These are phyloP conservation scores for Xenopus tropicalis DNA, from an alignment of 2,113 vertebrate genomes.

Conservation along the genomic window DNA sequence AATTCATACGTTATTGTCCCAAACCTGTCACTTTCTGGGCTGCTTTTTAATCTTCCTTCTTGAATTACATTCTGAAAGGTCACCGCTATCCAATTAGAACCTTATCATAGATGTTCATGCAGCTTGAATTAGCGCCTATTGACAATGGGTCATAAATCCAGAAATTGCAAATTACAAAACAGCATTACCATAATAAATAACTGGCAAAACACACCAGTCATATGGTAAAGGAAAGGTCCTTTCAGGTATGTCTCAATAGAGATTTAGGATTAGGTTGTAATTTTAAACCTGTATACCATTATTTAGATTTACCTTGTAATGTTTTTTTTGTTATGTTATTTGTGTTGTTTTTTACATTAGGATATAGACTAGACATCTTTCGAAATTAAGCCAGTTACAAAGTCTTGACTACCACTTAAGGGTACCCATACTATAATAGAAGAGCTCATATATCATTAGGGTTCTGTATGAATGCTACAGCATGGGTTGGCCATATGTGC, in stretches of 20 bases:
- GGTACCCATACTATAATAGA: too few relatives aligned
- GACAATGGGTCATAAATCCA: slow-evolving; percentile 74
- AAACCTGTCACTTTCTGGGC: slow-evolving; percentile 73
- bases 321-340: too few relatives aligned
- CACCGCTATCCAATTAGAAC: slow-evolving; percentile 79
- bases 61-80: slow-evolving; percentile 79
- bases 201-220: slow-evolving; percentile 37
- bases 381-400: too few relatives aligned
- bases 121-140: slow-evolving; percentile 64
- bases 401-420: too few relatives aligned
- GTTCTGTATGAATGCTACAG: too few relatives aligned
- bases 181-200: slow-evolving; percentile 69
- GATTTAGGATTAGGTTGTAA: not conserved
- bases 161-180: slow-evolving; percentile 61
- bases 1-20: slow-evolving; percentile 76
- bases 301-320: too few relatives aligned
- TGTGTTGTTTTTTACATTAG: too few relatives aligned
- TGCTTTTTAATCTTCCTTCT: slow-evolving; percentile 77
- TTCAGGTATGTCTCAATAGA: not conserved
- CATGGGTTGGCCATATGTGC: too few relatives aligned
- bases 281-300: too few relatives aligned
- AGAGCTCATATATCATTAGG: too few relatives aligned
- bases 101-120: slow-evolving; percentile 80
- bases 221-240: not conserved
- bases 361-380: too few relatives aligned